Percentiles rank a stretch among this genome's conserved stretches.
phyloP scores from a whole-genome alignment of 37 sponge, comb jelly and placozoan genomes.

The Beroe forskalii region DNA sequence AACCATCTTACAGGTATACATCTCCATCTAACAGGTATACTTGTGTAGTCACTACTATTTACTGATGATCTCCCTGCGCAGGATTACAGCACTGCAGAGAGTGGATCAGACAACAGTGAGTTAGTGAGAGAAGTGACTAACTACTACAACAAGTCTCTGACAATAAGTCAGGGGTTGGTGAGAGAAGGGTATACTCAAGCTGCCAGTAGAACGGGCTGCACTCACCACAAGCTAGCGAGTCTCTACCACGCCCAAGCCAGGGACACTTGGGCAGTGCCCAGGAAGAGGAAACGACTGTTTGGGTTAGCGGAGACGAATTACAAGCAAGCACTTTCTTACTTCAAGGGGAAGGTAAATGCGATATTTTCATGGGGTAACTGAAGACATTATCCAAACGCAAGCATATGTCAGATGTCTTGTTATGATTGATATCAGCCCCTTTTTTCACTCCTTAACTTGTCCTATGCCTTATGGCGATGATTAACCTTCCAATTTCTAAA shows the following conservation, averaged over 20 bases:
- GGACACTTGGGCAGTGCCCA: not conserved
- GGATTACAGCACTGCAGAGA: too few species aligned
- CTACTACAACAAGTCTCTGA: constrained; percentile 34
- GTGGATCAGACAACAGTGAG: not conserved
- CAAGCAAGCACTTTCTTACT: constrained; percentile 23
- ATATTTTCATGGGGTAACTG: too few species aligned
- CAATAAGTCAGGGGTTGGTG: constrained; percentile 17
- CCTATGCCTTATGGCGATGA: too few species aligned
- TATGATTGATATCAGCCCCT: too few species aligned
- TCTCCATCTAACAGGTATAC: too few species aligned
- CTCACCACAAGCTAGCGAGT: constrained; percentile 22
- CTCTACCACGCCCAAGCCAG: constrained; percentile 33
- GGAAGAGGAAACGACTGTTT: not conserved
- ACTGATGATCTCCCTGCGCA: too few species aligned
- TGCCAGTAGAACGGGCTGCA: not conserved
- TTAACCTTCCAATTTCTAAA: too few species aligned
- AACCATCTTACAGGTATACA: too few species aligned
- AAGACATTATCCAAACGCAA: too few species aligned
- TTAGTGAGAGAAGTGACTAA: constrained; percentile 16
- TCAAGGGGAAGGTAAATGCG: not conserved
- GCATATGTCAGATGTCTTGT: too few species aligned
- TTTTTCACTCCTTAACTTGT: too few species aligned
- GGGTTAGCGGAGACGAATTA: not conserved
- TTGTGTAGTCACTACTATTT: too few species aligned
- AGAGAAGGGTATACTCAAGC: constrained; percentile 8